phyloP scores from a whole-genome alignment of 2,888 invertebrate genomes.

The Parelbella ahira region DNA sequence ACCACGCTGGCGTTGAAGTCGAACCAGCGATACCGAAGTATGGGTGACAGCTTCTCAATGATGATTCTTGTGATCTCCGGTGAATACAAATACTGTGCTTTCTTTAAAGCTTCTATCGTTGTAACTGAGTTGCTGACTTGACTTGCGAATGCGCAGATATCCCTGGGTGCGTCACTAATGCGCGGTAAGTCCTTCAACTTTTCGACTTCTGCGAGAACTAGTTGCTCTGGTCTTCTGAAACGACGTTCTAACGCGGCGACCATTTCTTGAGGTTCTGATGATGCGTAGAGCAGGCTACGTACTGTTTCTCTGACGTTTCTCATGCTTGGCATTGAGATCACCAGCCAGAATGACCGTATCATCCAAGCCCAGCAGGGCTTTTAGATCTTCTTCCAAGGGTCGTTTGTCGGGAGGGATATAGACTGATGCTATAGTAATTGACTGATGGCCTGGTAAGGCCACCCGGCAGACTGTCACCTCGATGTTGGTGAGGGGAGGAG shows the following conservation, averaged over 20 bases:
- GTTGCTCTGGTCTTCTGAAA: not conserved
- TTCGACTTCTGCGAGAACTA: not conserved
- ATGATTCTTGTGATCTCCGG: not conserved
- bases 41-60: not conserved
- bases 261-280: not conserved
- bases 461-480: constrained; percentile 15
- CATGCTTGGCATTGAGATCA: too few species aligned
- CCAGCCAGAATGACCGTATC: constrained; percentile 1
- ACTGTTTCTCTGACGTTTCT: too few species aligned
- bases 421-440: constrained; percentile 13
- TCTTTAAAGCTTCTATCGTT: not conserved
- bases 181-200: not conserved
- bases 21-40: not conserved
- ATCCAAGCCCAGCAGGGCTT: constrained; percentile 4
- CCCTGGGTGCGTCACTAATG: not conserved
- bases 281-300: not conserved
- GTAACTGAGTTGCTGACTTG: not conserved
- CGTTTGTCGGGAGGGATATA: constrained; percentile 4
- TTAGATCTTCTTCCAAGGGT: constrained; percentile 1
- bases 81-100: not conserved
- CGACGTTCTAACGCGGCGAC: not conserved
- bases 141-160: not conserved
- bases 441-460: constrained; percentile 20
- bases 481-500: constrained; percentile 28
- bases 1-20: too few species aligned